Base-by-base conservation (phyloP, 2,797 vertebrate genomes). In the Nyctibius grandis region DNA sequence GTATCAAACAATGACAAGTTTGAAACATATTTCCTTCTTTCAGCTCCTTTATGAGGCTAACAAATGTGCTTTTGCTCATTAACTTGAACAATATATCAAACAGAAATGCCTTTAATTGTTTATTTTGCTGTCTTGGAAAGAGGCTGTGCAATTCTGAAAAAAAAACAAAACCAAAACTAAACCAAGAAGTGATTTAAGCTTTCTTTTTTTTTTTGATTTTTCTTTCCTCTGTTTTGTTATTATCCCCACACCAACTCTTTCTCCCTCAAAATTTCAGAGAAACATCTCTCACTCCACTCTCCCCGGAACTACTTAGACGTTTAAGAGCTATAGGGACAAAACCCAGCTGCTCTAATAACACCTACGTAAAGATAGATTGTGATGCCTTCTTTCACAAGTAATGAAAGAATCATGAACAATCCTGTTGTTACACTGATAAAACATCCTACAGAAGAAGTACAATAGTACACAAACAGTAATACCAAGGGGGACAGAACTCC, bases 41-140 rank as follows among this genome's bases (percentile, higher is more conserved):
- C 78, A 75, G 54, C 53, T 95, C 78, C 38, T 54, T 88, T 96
- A 88, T 85, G 84, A 89, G 21, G 86, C 57, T 45, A 78, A 76
- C 50, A 93, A 92, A 94, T 1, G 1, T 91, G 89, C 20, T 85
- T 89, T 95, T 88, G 68, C 77, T 97, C 94, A 96, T 94, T 93
- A 93, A 48, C 75, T 93, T 95, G 91, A 93, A 92, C 92, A 95
- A 95, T 90, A 91, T 88, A 96, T 91, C 91, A 96, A 92, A 95
- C 50, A 86, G 87, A 89, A 91, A 95, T 31, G 40, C 21, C 73
- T 95, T 88, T 94, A 97, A 96, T 96, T 96, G 92, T 95, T 94
- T 96, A 84, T 93, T 95, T 94, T 90, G 33, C 65, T 96, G 73
- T 79, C 69, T 95, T 59, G 12, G 80, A 94, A 81, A 88, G 31